Conservation (phyloP, 2,888 invertebrate genomes). For the Petrolisthes manimaculis region DNA sequence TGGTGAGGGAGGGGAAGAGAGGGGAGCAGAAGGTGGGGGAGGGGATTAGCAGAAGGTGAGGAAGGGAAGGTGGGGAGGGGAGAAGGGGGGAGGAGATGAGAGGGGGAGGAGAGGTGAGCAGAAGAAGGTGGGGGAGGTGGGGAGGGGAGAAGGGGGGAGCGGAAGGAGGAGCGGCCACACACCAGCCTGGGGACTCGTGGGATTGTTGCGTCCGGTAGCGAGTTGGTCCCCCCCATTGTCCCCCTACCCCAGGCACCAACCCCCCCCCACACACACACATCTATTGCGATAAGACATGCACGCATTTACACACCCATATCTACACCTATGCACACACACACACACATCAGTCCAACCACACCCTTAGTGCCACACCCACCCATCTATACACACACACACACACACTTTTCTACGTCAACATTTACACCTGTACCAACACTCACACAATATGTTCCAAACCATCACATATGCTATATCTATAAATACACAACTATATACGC, state of each 20-base stretch:
- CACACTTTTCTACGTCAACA: not conserved
- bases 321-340: not conserved
- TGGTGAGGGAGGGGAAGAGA: not conserved
- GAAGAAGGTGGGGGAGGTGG: not conserved
- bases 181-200: slow-evolving; percentile 34
- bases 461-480: no score
- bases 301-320: not conserved
- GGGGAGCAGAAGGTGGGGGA: not conserved
- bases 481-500: no score
- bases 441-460: not conserved
- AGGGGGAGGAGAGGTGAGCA: slow-evolving; percentile 9
- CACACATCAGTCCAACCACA: not conserved
- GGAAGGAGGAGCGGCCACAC: slow-evolving; percentile 10
- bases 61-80: not conserved
- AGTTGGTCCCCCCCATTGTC: slow-evolving; percentile 7
- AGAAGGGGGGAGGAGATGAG: not conserved
- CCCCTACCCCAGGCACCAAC: no score
- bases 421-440: not conserved
- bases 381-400: not conserved
- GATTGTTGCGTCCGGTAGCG: slow-evolving; percentile 54
- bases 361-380: not conserved
- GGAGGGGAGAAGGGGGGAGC: slow-evolving; percentile 6
- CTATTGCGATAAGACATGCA: no score
- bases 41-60: not conserved
- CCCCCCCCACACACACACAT: no score